Percentiles rank a stretch among this genome's conserved stretches.
These are phyloP conservation scores for Clusia tigrina DNA, from an alignment of 2,888 invertebrate genomes.

Conservation along the genomic window DNA sequence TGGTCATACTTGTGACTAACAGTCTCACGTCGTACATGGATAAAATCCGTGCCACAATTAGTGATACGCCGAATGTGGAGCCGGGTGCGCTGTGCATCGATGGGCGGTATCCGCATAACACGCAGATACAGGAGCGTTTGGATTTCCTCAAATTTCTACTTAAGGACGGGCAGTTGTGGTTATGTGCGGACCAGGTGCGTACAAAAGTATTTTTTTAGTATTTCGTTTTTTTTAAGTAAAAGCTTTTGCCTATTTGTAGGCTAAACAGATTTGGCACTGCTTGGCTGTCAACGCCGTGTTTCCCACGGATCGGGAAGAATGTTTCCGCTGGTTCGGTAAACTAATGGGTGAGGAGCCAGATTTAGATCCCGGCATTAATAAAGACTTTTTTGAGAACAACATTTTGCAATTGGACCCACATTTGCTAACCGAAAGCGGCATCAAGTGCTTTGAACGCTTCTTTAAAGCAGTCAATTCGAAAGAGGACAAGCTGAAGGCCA, in stretches of 20 bases:
- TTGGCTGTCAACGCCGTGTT: slow-evolving; percentile 93
- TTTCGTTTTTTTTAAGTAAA: slow-evolving; percentile 19
- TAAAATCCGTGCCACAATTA: slow-evolving; percentile 71
- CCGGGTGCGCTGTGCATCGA: slow-evolving; percentile 82
- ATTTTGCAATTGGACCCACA: slow-evolving; percentile 91
- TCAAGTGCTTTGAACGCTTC: slow-evolving; percentile 82
- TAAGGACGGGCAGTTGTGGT: slow-evolving; percentile 95
- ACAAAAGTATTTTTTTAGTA: background rate
- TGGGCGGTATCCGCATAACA: slow-evolving; percentile 88
- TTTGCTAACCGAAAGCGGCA: slow-evolving; percentile 91
- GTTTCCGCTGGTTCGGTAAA: slow-evolving; percentile 98
- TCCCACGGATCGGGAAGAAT: slow-evolving; percentile 91
- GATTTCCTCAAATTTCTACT: slow-evolving; percentile 91
- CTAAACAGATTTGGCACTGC: slow-evolving; percentile 96
- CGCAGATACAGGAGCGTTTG: slow-evolving; percentile 92
- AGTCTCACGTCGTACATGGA: slow-evolving; percentile 93
- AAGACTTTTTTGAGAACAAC: slow-evolving; percentile 95
- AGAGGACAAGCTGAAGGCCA: slow-evolving; percentile 89
- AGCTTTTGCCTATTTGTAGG: slow-evolving; percentile 58
- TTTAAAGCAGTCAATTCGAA: slow-evolving; percentile 87
- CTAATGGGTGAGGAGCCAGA: slow-evolving; percentile 97
- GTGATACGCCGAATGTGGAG: slow-evolving; percentile 74
- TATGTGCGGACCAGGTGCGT: slow-evolving; percentile 84
- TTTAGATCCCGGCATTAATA: slow-evolving; percentile 93
- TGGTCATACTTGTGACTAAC: slow-evolving; percentile 92